Conservation (phyloP, 2,797 vertebrate genomes). For the Gila robusta region DNA sequence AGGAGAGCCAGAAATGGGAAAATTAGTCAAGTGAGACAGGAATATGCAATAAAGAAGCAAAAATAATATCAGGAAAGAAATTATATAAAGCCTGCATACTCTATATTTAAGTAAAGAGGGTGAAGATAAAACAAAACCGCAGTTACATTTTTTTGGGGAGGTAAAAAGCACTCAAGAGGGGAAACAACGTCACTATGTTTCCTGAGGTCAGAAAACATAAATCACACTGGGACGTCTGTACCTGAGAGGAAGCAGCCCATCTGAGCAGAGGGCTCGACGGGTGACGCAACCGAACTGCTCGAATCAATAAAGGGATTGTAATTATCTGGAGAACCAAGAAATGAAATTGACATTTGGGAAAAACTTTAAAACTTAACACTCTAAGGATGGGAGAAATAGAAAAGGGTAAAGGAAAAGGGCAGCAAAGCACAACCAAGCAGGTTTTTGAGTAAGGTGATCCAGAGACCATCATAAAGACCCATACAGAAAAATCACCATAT, state of each 20-base stretch:
- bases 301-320: constrained; percentile 81
- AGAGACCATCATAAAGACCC: neutral
- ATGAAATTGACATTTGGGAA: constrained; percentile 66
- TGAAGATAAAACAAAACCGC: neutral
- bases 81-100: neutral
- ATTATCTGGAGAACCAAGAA: constrained; percentile 80
- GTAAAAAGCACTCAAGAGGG: constrained; percentile 1
- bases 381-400: constrained; percentile 7
- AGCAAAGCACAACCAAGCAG: constrained; percentile 50
- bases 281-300: constrained; percentile 76
- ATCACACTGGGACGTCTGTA: constrained; percentile 73
- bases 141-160: neutral
- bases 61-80: neutral
- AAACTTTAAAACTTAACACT: constrained; percentile 43
- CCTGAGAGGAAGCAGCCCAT: constrained; percentile 77
- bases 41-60: constrained; percentile 65
- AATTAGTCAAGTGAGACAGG: constrained; percentile 61
- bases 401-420: constrained; percentile 21
- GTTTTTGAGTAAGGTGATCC: constrained; percentile 22
- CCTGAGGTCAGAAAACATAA: constrained; percentile 59
- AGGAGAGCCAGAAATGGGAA: constrained; percentile 63
- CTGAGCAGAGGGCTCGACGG: constrained; percentile 72
- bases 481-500: neutral
- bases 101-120: constrained; percentile 6
- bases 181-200: constrained; percentile 34